Percentiles rank a stretch among this genome's conserved stretches.
Evolutionary conservation across 2,888 invertebrate genomes (phyloP).

Genomic region (Temnothorax ravouxi): DNA sequence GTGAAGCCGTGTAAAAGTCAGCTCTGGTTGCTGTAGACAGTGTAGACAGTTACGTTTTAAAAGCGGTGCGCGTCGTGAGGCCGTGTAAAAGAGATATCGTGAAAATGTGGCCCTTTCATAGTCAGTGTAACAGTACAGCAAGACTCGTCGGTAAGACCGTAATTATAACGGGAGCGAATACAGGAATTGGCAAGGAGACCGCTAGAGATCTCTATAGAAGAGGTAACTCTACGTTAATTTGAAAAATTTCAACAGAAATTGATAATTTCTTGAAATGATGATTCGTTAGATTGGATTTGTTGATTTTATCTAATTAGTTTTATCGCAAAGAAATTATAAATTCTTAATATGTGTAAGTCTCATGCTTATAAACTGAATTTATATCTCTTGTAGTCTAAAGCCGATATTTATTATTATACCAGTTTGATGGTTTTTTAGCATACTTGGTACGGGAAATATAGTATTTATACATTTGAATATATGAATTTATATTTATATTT

Average conservation of each 20-base stretch:
- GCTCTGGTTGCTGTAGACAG: not conserved
- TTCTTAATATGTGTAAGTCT: too few relatives aligned
- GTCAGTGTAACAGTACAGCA: constrained; percentile 86
- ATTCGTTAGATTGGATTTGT: not conserved
- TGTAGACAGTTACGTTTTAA: not conserved
- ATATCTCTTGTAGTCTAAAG: too few relatives aligned
- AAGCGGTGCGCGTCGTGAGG: not conserved
- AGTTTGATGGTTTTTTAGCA: not conserved
- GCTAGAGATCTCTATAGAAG: constrained; percentile 82
- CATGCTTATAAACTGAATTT: too few relatives aligned
- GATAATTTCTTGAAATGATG: not conserved
- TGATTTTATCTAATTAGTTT: not conserved
- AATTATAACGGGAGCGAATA: constrained; percentile 85
- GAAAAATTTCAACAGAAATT: not conserved
- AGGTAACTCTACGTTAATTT: constrained; percentile 77
- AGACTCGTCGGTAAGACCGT: constrained; percentile 82
- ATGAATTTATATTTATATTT: constrained; percentile 14
- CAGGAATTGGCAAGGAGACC: constrained; percentile 83
- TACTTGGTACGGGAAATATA: not conserved
- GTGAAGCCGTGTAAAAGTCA: not conserved
- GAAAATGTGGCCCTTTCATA: constrained; percentile 80
- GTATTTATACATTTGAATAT: not conserved
- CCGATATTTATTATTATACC: not conserved
- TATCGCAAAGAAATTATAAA: not conserved
- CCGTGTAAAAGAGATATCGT: not conserved